A percentile compares a stretch with the other conserved stretches of the same genome.
phyloP scores from a whole-genome alignment of 1,140 invertebrate species.

The Pogonomyrmex barbatus region DNA sequence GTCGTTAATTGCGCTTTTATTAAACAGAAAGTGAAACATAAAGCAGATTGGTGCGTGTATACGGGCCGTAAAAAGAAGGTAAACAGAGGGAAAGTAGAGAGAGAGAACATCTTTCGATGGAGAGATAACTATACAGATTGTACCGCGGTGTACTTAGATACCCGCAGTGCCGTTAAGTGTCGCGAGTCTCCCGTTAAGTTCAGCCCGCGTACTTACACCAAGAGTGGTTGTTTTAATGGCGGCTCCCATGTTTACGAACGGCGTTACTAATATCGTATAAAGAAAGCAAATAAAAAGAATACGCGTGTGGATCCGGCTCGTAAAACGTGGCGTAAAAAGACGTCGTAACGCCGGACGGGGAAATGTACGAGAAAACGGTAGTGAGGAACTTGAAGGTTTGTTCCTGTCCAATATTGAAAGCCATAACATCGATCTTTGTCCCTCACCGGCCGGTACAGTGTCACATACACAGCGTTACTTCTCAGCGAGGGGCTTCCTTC shows the following conservation, averaged over 20 bases:
- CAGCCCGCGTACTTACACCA: constrained; percentile 29
- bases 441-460: not conserved
- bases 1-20: not conserved
- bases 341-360: not conserved
- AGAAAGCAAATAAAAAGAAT: constrained; percentile 52
- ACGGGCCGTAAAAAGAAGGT: constrained; percentile 2
- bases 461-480: not conserved
- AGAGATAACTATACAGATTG: not conserved
- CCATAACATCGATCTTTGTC: constrained; percentile 7
- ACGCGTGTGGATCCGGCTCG: too few species aligned
- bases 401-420: not conserved
- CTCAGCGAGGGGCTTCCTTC: not conserved
- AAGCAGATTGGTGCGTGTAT: not conserved
- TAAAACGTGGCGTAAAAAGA: constrained; percentile 18
- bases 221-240: constrained; percentile 52
- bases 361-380: not conserved
- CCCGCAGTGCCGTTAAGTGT: constrained; percentile 55
- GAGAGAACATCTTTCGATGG: constrained; percentile 1
- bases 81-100: not conserved
- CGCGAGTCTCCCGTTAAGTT: constrained; percentile 62
- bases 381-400: constrained; percentile 8
- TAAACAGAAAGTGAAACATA: not conserved
- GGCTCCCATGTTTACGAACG: constrained; percentile 71
- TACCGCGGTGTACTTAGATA: constrained; percentile 40
- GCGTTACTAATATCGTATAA: constrained; percentile 41